Evolutionary conservation across 2,797 vertebrate genomes (phyloP), one percentile per base, ranked within the genome.

Genomic region (Anisognathus igniventris): DNA sequence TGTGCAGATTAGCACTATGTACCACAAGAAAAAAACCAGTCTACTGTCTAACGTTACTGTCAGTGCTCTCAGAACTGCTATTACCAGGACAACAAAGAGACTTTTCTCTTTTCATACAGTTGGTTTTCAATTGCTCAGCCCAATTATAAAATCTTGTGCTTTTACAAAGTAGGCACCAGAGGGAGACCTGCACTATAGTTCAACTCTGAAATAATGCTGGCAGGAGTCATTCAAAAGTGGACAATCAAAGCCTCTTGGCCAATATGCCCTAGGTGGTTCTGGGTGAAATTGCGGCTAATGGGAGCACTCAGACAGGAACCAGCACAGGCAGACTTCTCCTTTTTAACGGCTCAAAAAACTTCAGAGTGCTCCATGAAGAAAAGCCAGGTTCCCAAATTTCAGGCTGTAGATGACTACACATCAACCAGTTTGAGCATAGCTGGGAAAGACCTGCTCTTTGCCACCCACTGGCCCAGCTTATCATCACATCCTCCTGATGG

Each of bases 161-260:
- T 95, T 95, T 96, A 91, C 92, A 74, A 86, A 91, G 87, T 44
- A 92, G 78, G 96, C 95, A 96, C 87, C 96, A 96, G 95, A 96
- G 96, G 96, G 96, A 96, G 96, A 96, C 91, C 81, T 96, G 94
- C 78, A 88, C 95, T 93, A 80, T 14, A 89, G 81, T 67, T 93
- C 92, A 79, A 61, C 88, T 74, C 35, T 48, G 80, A 90, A 94
- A 87, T 73, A 85, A 91, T 47, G 60, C 72, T 80, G 87, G 81
- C 78, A 77, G 64, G 64, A 94, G 91, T 57, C 40, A 73, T 40
- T 92, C 71, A 76, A 50, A 87, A 82, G 78, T 71, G 68, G 95
- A 74, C 87, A 79, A 73, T 79, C 81, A 85, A 92, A 91, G 75
- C 47, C 56, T 79, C 56, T 61, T 82, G 85, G 82, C 56, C 90